Percentiles rank a stretch among this genome's conserved stretches.
phyloP scores from a whole-genome alignment of 1,140 invertebrate genomes.

The Achroia grisella region DNA sequence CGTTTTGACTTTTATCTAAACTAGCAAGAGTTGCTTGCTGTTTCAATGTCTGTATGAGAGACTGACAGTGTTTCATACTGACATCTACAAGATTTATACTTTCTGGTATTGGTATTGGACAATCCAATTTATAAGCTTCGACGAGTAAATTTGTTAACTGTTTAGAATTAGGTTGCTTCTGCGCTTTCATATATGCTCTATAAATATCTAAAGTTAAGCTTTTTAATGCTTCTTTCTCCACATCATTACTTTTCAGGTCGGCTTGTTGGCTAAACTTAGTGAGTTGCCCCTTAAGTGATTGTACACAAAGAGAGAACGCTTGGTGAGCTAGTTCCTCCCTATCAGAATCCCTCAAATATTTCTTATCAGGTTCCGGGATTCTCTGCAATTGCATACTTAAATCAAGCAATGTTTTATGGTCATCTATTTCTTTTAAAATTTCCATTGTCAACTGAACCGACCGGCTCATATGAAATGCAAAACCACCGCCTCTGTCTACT shows the following conservation, averaged over 20 bases:
- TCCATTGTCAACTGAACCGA: conserved; percentile 87
- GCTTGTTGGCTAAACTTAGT: conserved; percentile 61
- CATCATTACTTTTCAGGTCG: conserved; percentile 56
- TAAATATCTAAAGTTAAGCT: conserved; percentile 77
- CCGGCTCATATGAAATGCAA: conserved; percentile 92
- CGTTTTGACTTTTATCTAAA: conserved; percentile 40
- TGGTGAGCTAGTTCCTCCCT: conserved; percentile 83
- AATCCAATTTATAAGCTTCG: conserved; percentile 75
- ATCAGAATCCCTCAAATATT: conserved; percentile 87
- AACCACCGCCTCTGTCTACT: conserved; percentile 93
- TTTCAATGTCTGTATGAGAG: conserved; percentile 37
- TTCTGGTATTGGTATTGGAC: conserved; percentile 41
- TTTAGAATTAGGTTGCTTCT: conserved; percentile 76
- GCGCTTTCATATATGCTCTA: conserved; percentile 75
- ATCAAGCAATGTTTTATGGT: conserved; percentile 87
- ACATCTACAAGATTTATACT: conserved; percentile 60
- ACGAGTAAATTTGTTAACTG: conserved; percentile 75
- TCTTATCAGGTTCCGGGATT: conserved; percentile 89
- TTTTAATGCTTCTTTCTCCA: conserved; percentile 60
- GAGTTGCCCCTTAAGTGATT: conserved; percentile 74
- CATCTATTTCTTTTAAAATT: conserved; percentile 84
- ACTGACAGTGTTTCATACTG: conserved; percentile 63
- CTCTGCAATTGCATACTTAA: conserved; percentile 85
- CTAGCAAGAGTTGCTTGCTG: conserved; percentile 43
- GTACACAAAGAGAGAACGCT: conserved; percentile 80